These are phyloP conservation scores for Euzophera pinguis DNA, from an alignment of 2,888 invertebrate species.

Conservation along the genomic window DNA sequence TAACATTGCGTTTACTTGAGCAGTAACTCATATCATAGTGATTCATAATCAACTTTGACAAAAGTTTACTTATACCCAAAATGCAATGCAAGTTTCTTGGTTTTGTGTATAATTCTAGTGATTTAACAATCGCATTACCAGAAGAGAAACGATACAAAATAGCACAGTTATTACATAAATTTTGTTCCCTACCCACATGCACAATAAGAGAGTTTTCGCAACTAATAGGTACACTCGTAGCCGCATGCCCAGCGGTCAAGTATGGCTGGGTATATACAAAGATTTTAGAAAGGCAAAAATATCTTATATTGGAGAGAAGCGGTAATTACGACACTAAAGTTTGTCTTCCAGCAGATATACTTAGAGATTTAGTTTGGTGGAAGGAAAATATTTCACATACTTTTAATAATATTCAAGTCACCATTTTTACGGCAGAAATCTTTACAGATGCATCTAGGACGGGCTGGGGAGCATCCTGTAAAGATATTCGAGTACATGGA, in stretches of 20 bases:
- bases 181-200: background rate
- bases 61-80: no score
- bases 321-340: background rate
- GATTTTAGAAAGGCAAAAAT: slow-evolving; percentile 8
- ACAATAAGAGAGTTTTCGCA: slow-evolving; percentile 11
- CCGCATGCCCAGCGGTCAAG: slow-evolving; percentile 7
- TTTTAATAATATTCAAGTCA: background rate
- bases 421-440: background rate
- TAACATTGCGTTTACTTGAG: no score
- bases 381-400: background rate
- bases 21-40: no score
- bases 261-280: slow-evolving; percentile 15
- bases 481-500: background rate
- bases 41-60: no score
- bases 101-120: slow-evolving; percentile 12
- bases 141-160: slow-evolving; percentile 2
- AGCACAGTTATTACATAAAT: background rate
- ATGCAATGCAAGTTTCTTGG: slow-evolving; percentile 21
- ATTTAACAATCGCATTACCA: slow-evolving; percentile 6
- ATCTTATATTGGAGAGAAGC: background rate
- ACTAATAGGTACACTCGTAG: slow-evolving; percentile 4
- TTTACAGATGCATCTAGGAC: slow-evolving; percentile 14
- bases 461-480: slow-evolving; percentile 9
- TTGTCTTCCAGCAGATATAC: background rate
- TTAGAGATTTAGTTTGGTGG: slow-evolving; percentile 14